Conservation (phyloP, 2,888 invertebrate species). For the Bursaphelenchus okinawaensis region DNA sequence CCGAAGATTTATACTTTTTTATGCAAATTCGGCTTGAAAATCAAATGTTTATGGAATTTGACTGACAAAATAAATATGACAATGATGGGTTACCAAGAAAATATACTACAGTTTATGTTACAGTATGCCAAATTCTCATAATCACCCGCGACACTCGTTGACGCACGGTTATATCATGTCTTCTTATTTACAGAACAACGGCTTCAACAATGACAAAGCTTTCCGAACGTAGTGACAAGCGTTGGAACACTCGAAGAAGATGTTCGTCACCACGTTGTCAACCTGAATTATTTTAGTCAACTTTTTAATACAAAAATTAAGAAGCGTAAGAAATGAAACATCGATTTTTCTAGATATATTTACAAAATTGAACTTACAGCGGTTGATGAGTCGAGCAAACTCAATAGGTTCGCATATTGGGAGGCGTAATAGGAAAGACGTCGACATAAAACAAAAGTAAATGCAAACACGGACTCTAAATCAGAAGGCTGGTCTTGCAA, state of each 20-base stretch:
- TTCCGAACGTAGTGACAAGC: conserved; percentile 36
- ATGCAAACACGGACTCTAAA: conserved; percentile 24
- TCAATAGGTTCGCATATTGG: conserved; percentile 32
- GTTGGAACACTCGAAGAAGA: conserved; percentile 34
- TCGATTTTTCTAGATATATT: neutral
- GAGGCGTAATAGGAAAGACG: conserved; percentile 32
- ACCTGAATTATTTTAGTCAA: conserved; percentile 19
- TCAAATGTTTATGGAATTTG: no score
- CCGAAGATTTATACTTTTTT: no score
- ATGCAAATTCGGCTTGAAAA: no score
- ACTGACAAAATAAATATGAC: no score
- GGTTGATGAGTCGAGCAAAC: conserved; percentile 21
- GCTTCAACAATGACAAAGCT: conserved; percentile 31
- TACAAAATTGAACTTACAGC: conserved; percentile 16
- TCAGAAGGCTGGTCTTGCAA: conserved; percentile 26
- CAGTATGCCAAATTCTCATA: no score
- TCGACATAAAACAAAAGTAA: conserved; percentile 29
- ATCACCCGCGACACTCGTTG: neutral
- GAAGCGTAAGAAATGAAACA: no score
- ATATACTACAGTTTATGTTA: no score
- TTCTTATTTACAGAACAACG: conserved; percentile 20
- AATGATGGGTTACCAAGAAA: no score
- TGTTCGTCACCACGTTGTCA: conserved; percentile 35
- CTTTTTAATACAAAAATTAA: neutral
- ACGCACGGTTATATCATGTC: neutral